phyloP scores from a whole-genome alignment of 2,113 vertebrate genomes.

The Pica pica region DNA sequence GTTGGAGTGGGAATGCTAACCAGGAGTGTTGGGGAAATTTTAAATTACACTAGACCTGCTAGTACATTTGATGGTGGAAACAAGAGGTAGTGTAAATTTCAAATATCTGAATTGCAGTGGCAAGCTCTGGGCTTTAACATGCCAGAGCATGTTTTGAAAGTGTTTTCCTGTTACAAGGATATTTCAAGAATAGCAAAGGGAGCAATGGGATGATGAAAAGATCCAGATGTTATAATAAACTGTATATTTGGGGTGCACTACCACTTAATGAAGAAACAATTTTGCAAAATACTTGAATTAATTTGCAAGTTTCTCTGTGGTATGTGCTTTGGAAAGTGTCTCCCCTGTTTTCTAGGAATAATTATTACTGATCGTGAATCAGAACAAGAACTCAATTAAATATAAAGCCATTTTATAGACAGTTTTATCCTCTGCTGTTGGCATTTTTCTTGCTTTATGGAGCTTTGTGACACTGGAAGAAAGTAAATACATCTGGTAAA shows the following conservation, averaged over 20 bases:
- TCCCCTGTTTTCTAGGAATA: neutral
- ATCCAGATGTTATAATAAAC: constrained; percentile 44
- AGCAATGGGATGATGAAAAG: constrained; percentile 27
- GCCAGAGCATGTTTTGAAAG: constrained; percentile 46
- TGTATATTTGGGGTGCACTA: neutral
- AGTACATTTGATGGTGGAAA: neutral
- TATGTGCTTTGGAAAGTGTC: constrained; percentile 11
- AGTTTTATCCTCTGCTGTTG: neutral
- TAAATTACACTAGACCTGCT: neutral
- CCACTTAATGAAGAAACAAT: constrained; percentile 6
- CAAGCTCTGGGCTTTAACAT: neutral
- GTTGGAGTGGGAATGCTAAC: neutral
- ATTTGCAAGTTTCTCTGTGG: neutral
- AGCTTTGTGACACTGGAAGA: neutral
- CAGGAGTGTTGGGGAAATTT: neutral
- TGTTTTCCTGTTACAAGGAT: constrained; percentile 29
- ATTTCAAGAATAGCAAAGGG: constrained; percentile 44
- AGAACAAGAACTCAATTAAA: neutral
- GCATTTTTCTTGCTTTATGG: neutral
- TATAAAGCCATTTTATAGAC: neutral
- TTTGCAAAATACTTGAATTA: constrained; percentile 37
- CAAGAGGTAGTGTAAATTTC: constrained; percentile 13
- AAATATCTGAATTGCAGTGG: neutral
- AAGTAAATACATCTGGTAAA: neutral
- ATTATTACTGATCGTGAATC: neutral